These are phyloP conservation scores for Hydriomena furcata DNA, from an alignment of 2,888 invertebrate genomes.

Conservation along the genomic window DNA sequence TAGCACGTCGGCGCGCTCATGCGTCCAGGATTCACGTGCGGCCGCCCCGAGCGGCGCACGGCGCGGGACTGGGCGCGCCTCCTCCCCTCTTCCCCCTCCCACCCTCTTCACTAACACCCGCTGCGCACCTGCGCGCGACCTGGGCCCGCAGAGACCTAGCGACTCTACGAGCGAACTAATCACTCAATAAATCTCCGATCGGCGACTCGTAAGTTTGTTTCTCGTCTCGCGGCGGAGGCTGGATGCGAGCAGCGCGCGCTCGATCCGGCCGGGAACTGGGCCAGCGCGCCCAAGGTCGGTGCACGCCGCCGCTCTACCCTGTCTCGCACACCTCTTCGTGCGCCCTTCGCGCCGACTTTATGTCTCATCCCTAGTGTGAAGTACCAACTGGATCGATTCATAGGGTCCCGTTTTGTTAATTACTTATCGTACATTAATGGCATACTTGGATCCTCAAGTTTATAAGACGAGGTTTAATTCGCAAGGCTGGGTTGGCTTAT, in stretches of 20 bases:
- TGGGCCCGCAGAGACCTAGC: conserved; percentile 31
- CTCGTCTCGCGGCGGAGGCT: conserved; percentile 24
- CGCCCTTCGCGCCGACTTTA: conserved; percentile 19
- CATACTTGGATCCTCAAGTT: no score
- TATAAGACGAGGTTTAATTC: no score
- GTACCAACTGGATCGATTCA: background rate
- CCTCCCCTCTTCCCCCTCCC: conserved; percentile 46
- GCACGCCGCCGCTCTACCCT: conserved; percentile 27
- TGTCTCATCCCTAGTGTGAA: conserved; percentile 13
- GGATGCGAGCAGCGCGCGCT: conserved; percentile 26
- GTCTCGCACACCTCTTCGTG: conserved; percentile 11
- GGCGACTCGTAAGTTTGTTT: conserved; percentile 30
- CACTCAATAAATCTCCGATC: conserved; percentile 38
- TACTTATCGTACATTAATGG: no score
- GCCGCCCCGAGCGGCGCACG: conserved; percentile 75
- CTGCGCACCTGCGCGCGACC: conserved; percentile 64
- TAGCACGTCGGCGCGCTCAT: conserved; percentile 79
- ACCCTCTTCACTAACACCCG: conserved; percentile 45
- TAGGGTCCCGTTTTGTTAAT: no score
- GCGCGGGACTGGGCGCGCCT: conserved; percentile 65
- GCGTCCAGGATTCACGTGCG: conserved; percentile 62
- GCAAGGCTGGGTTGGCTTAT: no score
- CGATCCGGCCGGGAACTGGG: conserved; percentile 28
- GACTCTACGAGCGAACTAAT: conserved; percentile 38
- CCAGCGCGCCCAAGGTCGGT: conserved; percentile 36